Evolutionary conservation across 2,113 vertebrate genomes (phyloP).

Genomic region (Potamarius usumacintae): DNA sequence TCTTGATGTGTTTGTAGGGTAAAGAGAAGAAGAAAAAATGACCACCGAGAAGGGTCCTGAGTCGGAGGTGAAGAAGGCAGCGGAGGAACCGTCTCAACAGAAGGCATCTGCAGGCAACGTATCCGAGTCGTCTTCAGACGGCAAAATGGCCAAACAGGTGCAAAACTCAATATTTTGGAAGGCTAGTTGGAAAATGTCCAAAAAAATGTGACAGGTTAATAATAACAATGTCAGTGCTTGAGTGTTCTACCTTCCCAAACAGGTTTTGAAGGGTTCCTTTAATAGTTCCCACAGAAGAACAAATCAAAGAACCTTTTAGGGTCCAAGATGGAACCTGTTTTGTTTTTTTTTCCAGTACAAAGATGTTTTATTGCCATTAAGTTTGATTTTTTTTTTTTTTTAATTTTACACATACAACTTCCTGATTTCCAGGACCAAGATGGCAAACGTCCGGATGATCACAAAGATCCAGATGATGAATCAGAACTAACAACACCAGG

Average conservation of each 20-base stretch:
- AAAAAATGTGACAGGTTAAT: neutral
- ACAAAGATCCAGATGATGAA: slow-evolving; percentile 82
- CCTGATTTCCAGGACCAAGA: slow-evolving; percentile 65
- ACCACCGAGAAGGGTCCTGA: slow-evolving; percentile 77
- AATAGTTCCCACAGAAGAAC: neutral
- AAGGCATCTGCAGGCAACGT: slow-evolving; percentile 71
- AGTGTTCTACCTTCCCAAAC: neutral
- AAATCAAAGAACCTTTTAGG: neutral
- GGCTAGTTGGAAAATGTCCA: neutral
- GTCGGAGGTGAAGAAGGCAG: slow-evolving; percentile 75
- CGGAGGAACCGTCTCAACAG: slow-evolving; percentile 73
- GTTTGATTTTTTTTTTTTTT: neutral
- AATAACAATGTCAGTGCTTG: neutral
- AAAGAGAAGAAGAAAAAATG: slow-evolving; percentile 75
- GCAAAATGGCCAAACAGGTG: slow-evolving; percentile 80
- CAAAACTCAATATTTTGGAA: neutral
- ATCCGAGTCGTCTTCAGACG: slow-evolving; percentile 71
- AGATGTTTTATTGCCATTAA: neutral
- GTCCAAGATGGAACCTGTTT: neutral
- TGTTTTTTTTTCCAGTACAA: neutral
- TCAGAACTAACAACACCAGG: slow-evolving; percentile 90
- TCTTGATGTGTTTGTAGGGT: slow-evolving; percentile 58
- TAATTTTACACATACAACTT: neutral
- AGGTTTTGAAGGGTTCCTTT: neutral
- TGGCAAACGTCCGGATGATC: slow-evolving; percentile 70